phyloP scores from a whole-genome alignment of 2,888 invertebrate genomes.

The Rhagonycha lutea region DNA sequence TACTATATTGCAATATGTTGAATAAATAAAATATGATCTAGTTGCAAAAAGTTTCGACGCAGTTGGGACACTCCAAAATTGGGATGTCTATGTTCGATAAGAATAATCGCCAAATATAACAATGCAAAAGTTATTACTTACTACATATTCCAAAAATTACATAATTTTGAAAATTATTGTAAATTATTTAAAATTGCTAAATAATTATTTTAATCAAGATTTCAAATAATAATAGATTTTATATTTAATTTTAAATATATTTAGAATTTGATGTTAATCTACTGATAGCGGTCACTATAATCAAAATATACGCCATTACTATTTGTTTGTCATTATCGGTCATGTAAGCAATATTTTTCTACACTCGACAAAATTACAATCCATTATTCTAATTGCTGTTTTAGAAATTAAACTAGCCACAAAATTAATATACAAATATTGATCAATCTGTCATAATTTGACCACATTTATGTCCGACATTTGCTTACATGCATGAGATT shows the following conservation, averaged over 20 bases:
- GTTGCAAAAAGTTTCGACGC: background rate
- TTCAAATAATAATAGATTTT: background rate
- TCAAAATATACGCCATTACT: slow-evolving; percentile 1
- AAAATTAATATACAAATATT: slow-evolving; percentile 1
- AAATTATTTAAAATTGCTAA: background rate
- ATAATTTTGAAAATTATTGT: background rate
- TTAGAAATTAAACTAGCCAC: slow-evolving; percentile 1
- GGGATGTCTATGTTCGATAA: background rate
- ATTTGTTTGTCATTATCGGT: slow-evolving; percentile 2
- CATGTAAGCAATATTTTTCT: slow-evolving; percentile 15
- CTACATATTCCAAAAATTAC: background rate
- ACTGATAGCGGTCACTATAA: slow-evolving; percentile 1
- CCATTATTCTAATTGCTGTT: slow-evolving; percentile 22
- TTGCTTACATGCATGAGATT: background rate
- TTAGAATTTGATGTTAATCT: slow-evolving; percentile 1
- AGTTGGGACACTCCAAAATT: background rate
- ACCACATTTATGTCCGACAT: background rate
- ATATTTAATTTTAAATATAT: background rate
- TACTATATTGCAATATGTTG: background rate
- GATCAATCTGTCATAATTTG: background rate
- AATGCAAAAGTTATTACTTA: background rate
- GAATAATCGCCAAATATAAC: background rate
- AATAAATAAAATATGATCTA: background rate
- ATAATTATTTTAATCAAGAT: background rate
- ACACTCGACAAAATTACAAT: slow-evolving; percentile 21